Base-by-base conservation (phyloP, 2,797 vertebrate genomes). In the Danio aesculapii region DNA sequence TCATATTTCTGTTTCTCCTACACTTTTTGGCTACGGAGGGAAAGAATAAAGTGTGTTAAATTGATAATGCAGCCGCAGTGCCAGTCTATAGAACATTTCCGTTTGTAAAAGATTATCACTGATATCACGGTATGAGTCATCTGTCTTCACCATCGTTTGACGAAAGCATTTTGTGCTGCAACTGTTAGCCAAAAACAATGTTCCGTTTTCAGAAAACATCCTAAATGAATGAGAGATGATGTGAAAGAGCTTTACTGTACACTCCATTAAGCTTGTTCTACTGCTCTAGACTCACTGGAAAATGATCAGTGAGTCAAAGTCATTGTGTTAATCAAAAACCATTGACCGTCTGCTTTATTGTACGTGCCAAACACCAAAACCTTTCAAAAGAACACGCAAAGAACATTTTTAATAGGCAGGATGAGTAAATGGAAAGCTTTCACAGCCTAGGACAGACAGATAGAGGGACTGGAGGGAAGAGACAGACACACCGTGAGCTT, bases 161-260 rank as follows among this genome's bases (percentile, higher is more conserved):
- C 74, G 80, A 82, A 81, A 77, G 49, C 19, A 64, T 77, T 67
- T 79, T 46, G 16, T 71, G 17, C 57, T n/a, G 41, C 72, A 66
- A 82, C 67, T 53, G 10, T 59, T 47, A 43, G 59, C 76, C 68
- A 82, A 81, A 52, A 82, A 82, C 44, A 64, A 46, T 55, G 44
- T 19, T 55, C 49, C 39, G 6, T 17, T 53, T 55, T 68, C 6
- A 66, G 57, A 69, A 41, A 12, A 19, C 66, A 13, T 30, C 44
- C 17, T 53, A 73, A 73, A 77, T 52, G 57, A 68, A 68, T 50
- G 21, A 4, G n/a, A 72, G 21, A 47, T 74, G 52, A 74, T 63
- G 66, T 67, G 19, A 55, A 63, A 50, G 61, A 55, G 19, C 63
- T 39, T 74, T 79, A 59, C 39, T 77, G 58, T 52, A 43, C 19